Conservation (phyloP, 2,888 invertebrate genomes). For the Standfussiana lucernea region DNA sequence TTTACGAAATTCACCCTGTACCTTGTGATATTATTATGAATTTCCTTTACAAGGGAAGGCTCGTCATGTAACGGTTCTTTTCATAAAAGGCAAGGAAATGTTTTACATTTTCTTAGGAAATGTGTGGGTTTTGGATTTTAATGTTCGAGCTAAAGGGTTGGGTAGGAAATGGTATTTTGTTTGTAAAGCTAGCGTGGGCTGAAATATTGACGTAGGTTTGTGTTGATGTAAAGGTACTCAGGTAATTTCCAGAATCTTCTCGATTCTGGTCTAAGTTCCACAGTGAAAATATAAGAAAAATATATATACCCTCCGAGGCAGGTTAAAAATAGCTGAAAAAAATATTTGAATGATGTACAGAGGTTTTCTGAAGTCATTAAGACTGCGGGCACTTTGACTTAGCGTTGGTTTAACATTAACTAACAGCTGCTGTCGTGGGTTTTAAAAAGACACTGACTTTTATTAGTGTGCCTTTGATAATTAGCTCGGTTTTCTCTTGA, state of each 20-base stretch:
- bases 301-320: background rate
- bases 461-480: background rate
- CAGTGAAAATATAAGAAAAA: background rate
- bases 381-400: background rate
- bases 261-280: too few species aligned
- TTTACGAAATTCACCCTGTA: slow-evolving; percentile 85
- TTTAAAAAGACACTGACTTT: background rate
- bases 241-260: too few species aligned
- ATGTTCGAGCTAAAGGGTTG: slow-evolving; percentile 19
- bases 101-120: slow-evolving; percentile 68
- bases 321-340: background rate
- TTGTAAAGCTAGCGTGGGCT: too few species aligned
- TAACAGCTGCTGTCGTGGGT: background rate
- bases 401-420: background rate
- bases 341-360: background rate
- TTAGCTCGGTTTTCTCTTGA: background rate
- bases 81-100: slow-evolving; percentile 73
- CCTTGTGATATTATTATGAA: slow-evolving; percentile 88
- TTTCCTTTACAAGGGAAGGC: slow-evolving; percentile 79
- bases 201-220: background rate
- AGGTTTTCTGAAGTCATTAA: background rate
- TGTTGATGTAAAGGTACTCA: background rate
- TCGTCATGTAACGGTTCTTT: slow-evolving; percentile 70
- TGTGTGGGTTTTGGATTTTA: slow-evolving; percentile 46
- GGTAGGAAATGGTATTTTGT: background rate